Evolutionary conservation across 2,888 invertebrate species (phyloP).

Genomic region (Apodemia duryi): DNA sequence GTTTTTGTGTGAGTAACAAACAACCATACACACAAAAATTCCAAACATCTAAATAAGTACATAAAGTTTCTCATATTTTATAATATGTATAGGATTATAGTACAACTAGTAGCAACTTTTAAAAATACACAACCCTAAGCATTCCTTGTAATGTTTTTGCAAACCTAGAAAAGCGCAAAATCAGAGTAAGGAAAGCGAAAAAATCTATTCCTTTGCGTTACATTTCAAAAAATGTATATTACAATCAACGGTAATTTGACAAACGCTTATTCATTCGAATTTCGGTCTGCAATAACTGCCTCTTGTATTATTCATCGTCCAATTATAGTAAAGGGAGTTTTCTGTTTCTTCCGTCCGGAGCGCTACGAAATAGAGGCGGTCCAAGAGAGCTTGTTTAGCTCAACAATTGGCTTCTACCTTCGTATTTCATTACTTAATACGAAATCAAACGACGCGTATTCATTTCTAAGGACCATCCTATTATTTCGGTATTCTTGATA

Average conservation of each 20-base stretch:
- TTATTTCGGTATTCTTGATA: conserved; percentile 28
- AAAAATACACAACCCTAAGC: no score
- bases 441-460: conserved; percentile 44
- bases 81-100: no score
- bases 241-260: conserved; percentile 35
- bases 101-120: no score
- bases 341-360: conserved; percentile 47
- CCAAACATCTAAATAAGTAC: no score
- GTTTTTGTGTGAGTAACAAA: no score
- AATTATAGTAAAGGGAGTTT: conserved; percentile 77
- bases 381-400: conserved; percentile 54
- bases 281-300: conserved; percentile 65
- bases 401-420: conserved; percentile 48
- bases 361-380: conserved; percentile 40
- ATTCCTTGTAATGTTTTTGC: no score
- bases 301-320: conserved; percentile 78
- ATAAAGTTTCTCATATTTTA: no score
- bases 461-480: conserved; percentile 32
- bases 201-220: neutral
- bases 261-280: conserved; percentile 57
- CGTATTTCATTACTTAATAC: conserved; percentile 63
- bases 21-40: no score
- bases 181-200: neutral
- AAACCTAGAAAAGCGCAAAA: no score
- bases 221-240: conserved; percentile 18